Evolutionary conservation across 1,140 invertebrate species (phyloP), one percentile per base, ranked within the genome.

Genomic region (Drosophila sulfurigaster): DNA sequence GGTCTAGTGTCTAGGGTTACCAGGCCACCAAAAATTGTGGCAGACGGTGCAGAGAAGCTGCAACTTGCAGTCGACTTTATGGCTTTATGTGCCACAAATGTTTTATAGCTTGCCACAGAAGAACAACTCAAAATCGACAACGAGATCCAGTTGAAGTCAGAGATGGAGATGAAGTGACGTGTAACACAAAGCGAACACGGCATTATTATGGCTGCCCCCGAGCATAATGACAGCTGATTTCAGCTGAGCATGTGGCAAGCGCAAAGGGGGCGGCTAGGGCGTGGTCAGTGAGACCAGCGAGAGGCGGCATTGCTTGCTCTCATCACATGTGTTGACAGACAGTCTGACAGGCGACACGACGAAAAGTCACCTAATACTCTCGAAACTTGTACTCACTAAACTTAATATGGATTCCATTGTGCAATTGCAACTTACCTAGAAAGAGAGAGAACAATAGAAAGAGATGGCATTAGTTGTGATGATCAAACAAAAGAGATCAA

Each of bases 241-340:
- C 32, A 38, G 45, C 15, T 32, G 60, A 35, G 49, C 38, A 62
- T 46, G 71, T 63, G 58, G 46, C 49, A 57, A 57, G 64, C 10
- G 35, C 20, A 25, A 25, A 25, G 48, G 49, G 71, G 75, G 65
- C 68, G 78, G 10, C 3, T 5, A 10, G 54, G 35, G 54, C 32
- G 54, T 38, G 35, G 54, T 78, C 52, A 35, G 52, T 35, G 41
- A 13, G 54, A 15, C 75, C 52, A 35, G 52, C 45, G 41, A 10
- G 54, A 15, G 63, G 66, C 83, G 83, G 81, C 85, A 73, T 73
- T 62, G 57, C 87, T 74, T 64, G 79, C 68, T 43, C 75, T 79
- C 76, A 86, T 77, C 79, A 82, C 13, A 76, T 88, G 74, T 88
- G 80, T 87, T 87, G 83, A 88, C 85, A 83, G 80, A 88, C 72